Base-by-base conservation (phyloP, 2,113 vertebrate genomes). In the Trochalopteron elliotii region DNA sequence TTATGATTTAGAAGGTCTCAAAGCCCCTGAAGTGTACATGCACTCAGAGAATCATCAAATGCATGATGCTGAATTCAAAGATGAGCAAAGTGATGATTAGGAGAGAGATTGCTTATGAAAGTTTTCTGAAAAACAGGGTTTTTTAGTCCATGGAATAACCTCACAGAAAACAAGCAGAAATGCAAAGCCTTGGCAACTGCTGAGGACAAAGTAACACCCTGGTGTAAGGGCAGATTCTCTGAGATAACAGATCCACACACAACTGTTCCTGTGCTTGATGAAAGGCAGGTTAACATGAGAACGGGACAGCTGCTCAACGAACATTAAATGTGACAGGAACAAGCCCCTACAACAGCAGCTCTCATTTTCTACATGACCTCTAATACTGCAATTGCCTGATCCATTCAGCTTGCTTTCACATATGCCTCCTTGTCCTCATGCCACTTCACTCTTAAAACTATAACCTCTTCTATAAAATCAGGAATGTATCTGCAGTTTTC, bases 11-110 rank as follows among this genome's bases (percentile, higher is more conserved):
- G 35, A 70, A 78, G 15, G 56, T 39, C 44, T 15, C 67, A 20
- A 89, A 83, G 21, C 15, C 67, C 47, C 40, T 42, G 5, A 71
- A 91, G 35, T 1, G 2, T 4, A 6, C 27, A 40, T 19, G 14
- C 18, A 52, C 35, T 42, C 1, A 2, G 19, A 68, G 24, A 92
- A 44, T 39, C 42, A 23, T 3, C 31, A 42, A n/a, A 52, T 33
- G 44, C 0, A 42, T 4, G 27, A 71, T 14, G n/a, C 22, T 79
- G 79, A 78, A 91, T n/a, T 93, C 47, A 87, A 87, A 70, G 44
- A 81, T 25, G 0, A 82, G 33, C 0, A 0, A 69, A 77, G 4
- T 5, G 18, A 8, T 61, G 31, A 65, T 69, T 65, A 72, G 68
- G 22, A 82, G 56, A 64, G 18, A 44, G 33, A 52, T 11, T 1